phyloP scores from a whole-genome alignment of 2,797 vertebrate species.

The Melanogrammus aeglefinus region DNA sequence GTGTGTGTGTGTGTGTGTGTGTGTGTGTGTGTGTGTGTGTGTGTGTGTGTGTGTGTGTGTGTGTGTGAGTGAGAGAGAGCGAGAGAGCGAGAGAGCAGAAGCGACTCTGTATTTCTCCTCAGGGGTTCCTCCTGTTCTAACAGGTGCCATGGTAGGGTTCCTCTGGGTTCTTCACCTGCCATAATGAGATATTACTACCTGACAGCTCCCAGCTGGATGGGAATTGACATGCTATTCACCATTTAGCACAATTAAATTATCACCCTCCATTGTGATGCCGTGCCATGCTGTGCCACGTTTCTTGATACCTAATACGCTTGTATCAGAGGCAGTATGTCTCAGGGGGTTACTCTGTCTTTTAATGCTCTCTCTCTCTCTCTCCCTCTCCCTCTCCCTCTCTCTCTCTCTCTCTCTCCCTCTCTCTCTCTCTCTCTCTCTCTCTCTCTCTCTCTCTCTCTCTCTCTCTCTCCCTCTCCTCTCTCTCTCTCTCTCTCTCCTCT shows the following conservation, averaged over 20 bases:
- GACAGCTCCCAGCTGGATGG: conserved; percentile 86
- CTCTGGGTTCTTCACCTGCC: conserved; percentile 83
- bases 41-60: not conserved
- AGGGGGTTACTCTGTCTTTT: conserved; percentile 15
- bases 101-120: conserved; percentile 53
- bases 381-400: conserved; percentile 19
- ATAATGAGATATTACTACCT: conserved; percentile 88
- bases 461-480: not conserved
- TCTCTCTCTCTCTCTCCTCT: not conserved
- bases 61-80: not conserved
- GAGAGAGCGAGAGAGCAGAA: not conserved
- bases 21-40: conserved; percentile 8
- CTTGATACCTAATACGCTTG: conserved; percentile 65
- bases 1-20: conserved; percentile 5
- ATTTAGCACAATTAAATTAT: conserved; percentile 96
- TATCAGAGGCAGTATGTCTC: conserved; percentile 44
- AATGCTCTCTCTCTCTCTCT: not conserved
- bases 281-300: conserved; percentile 69
- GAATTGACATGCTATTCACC: conserved; percentile 82
- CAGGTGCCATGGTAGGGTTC: conserved; percentile 87
- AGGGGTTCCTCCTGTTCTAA: conserved; percentile 70
- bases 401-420: conserved; percentile 16
- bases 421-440: conserved; percentile 27
- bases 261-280: conserved; percentile 89
- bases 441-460: not conserved